A percentile compares a stretch with the other conserved stretches of the same genome.
These are phyloP conservation scores for Celastrina argiolus DNA, from an alignment of 2,888 invertebrate species.

Conservation along the genomic window DNA sequence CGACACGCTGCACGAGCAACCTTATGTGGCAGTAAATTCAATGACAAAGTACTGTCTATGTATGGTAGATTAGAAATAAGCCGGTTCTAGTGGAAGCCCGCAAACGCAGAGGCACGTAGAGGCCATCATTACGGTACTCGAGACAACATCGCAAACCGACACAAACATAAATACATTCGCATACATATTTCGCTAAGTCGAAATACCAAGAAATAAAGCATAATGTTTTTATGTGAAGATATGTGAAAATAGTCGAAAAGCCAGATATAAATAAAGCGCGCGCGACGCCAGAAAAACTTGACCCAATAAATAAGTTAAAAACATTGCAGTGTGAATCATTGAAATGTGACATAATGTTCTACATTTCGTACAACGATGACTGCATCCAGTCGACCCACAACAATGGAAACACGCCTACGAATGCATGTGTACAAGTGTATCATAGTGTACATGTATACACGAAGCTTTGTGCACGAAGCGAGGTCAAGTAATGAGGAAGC, in stretches of 20 bases:
- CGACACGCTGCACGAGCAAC: slow-evolving; percentile 26
- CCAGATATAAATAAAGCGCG: not conserved
- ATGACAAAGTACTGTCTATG: slow-evolving; percentile 45
- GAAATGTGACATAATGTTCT: slow-evolving; percentile 17
- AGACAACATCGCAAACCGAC: slow-evolving; percentile 37
- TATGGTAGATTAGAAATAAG: slow-evolving; percentile 43
- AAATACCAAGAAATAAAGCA: not conserved
- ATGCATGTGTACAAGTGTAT: slow-evolving; percentile 9
- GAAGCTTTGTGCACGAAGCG: slow-evolving; percentile 34
- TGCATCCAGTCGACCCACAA: slow-evolving; percentile 22
- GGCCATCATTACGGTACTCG: slow-evolving; percentile 58
- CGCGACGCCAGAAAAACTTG: not conserved
- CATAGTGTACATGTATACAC: slow-evolving; percentile 5
- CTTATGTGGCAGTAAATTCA: slow-evolving; percentile 40
- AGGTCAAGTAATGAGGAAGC: slow-evolving; percentile 52
- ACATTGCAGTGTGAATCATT: slow-evolving; percentile 7
- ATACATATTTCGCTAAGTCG: not conserved
- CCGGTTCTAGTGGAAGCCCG: slow-evolving; percentile 39
- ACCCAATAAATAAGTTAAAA: not conserved
- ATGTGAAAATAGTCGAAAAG: not conserved
- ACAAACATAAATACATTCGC: slow-evolving; percentile 12
- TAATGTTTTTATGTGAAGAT: not conserved
- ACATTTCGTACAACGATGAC: slow-evolving; percentile 6
- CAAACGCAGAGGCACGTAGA: slow-evolving; percentile 41
- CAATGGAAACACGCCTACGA: slow-evolving; percentile 18